Percentiles rank a stretch among this genome's conserved stretches.
phyloP scores from a whole-genome alignment of 1,140 invertebrate species.

The Parapsyche elsis region DNA sequence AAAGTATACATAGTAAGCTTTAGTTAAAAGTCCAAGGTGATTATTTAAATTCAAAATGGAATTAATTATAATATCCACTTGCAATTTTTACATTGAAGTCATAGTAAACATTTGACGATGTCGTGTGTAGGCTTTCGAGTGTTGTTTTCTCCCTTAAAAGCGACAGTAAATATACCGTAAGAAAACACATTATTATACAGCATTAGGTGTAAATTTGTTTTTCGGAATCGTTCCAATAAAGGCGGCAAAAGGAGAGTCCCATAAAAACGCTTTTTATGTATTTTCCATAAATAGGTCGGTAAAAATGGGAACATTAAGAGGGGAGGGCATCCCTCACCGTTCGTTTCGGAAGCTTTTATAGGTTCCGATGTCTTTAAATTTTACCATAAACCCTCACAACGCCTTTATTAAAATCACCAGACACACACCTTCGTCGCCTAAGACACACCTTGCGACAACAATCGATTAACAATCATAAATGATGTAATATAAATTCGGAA shows the following conservation, averaged over 20 bases:
- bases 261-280: conserved; percentile 11
- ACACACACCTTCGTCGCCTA: too few species aligned
- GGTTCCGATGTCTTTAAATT: not conserved
- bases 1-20: too few species aligned
- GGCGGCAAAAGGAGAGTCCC: not conserved
- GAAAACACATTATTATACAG: conserved; percentile 10
- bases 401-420: not conserved
- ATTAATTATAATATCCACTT: too few species aligned
- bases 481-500: too few species aligned
- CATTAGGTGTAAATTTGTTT: conserved; percentile 30
- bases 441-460: not conserved
- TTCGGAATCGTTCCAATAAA: conserved; percentile 11
- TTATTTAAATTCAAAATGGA: too few species aligned
- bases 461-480: not conserved
- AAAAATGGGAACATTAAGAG: conserved; percentile 27
- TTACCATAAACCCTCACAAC: not conserved
- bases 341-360: conserved; percentile 12
- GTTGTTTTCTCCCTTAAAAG: too few species aligned
- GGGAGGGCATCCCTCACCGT: not conserved
- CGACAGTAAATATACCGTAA: not conserved
- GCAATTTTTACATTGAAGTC: too few species aligned
- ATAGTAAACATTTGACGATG: too few species aligned
- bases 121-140: too few species aligned
- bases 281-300: conserved; percentile 28
- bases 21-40: too few species aligned